Evolutionary conservation across 2,797 vertebrate genomes (phyloP).

Genomic region (Anguilla anguilla): DNA sequence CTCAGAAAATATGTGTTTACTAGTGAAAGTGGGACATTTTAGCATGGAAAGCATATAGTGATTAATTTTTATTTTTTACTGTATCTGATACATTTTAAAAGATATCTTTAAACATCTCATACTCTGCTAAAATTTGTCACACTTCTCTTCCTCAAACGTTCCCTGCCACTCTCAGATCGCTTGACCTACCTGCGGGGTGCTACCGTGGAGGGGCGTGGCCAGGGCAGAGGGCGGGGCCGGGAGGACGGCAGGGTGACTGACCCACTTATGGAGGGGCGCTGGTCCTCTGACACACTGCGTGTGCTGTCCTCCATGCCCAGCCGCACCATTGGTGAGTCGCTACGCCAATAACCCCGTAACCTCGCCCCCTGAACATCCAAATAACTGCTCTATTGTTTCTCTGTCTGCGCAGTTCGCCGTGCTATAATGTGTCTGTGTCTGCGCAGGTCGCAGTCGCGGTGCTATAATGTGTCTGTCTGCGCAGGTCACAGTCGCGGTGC

Average conservation of each 20-base stretch:
- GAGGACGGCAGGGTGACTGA: conserved; percentile 28
- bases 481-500: too few species aligned
- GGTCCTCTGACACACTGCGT: conserved; percentile 74
- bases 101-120: not conserved
- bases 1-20: too few species aligned
- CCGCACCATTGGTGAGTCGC: conserved; percentile 86
- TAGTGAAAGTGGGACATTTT: too few species aligned
- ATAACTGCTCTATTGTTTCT: too few species aligned
- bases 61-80: too few species aligned
- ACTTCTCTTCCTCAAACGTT: not conserved
- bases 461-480: too few species aligned
- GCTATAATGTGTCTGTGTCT: too few species aligned
- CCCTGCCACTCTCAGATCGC: conserved; percentile 40
- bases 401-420: too few species aligned
- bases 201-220: not conserved
- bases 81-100: too few species aligned
- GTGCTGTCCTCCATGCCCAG: conserved; percentile 93
- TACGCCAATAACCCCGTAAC: not conserved
- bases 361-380: not conserved
- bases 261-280: conserved; percentile 47
- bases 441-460: too few species aligned
- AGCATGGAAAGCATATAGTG: too few species aligned
- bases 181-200: accelerated
- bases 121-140: not conserved
- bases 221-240: not conserved